These are phyloP conservation scores for Melanaphis sacchari DNA, from an alignment of 1,140 invertebrate species.

Conservation along the genomic window DNA sequence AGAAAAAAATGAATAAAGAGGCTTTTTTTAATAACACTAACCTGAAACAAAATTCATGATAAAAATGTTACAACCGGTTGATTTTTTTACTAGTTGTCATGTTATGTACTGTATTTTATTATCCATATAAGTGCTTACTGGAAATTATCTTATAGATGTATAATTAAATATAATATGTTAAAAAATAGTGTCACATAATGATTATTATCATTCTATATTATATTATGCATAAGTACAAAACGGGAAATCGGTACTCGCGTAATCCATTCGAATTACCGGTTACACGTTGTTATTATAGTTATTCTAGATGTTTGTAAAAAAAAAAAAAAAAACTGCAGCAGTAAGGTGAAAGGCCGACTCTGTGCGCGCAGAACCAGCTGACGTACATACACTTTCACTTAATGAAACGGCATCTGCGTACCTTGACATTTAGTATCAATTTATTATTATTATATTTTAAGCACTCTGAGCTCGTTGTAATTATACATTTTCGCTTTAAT, in stretches of 20 bases:
- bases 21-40: background rate
- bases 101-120: background rate
- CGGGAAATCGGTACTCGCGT: background rate
- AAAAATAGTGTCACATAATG: background rate
- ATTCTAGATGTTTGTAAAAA: background rate
- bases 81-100: background rate
- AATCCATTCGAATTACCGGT: background rate
- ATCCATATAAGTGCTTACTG: background rate
- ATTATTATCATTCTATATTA: background rate
- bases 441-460: background rate
- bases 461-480: background rate
- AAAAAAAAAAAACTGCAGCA: background rate
- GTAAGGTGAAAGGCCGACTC: slow-evolving; percentile 6
- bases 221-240: background rate
- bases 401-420: background rate
- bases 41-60: background rate
- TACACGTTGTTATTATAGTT: background rate
- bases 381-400: background rate
- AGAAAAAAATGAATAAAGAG: background rate
- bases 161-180: background rate
- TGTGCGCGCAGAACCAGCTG: background rate
- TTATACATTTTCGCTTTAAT: background rate
- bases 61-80: background rate
- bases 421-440: slow-evolving; percentile 39
- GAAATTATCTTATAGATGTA: background rate